Evolutionary conservation across 2,113 vertebrate genomes (phyloP).

Genomic region (Aix galericulata): DNA sequence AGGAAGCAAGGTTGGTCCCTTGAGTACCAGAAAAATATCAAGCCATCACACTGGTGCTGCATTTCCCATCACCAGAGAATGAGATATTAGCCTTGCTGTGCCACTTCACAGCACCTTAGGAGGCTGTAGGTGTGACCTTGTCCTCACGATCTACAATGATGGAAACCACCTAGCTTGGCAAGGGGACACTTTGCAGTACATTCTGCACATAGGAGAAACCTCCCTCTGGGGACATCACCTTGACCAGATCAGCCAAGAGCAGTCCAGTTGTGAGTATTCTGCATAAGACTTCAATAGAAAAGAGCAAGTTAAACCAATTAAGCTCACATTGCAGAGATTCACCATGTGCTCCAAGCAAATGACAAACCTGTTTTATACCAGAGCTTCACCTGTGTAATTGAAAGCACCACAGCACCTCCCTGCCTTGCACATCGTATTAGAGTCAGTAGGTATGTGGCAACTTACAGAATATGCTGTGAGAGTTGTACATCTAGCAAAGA

Average conservation of each 20-base stretch:
- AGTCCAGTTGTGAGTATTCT: not conserved
- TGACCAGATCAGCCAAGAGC: not conserved
- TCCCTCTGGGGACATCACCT: not conserved
- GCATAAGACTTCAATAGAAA: not conserved
- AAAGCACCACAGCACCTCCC: constrained; percentile 3
- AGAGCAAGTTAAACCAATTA: constrained; percentile 41
- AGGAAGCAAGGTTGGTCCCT: not conserved
- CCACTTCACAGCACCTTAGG: not conserved
- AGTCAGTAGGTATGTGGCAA: not conserved
- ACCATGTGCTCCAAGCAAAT: constrained; percentile 37
- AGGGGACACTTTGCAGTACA: not conserved
- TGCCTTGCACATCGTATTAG: constrained; percentile 13
- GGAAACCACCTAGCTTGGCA: not conserved
- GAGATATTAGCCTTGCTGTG: not conserved
- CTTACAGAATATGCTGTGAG: not conserved
- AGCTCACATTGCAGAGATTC: not conserved
- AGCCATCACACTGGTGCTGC: not conserved
- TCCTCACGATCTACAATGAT: not conserved
- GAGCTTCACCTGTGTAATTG: not conserved
- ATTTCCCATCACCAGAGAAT: not conserved
- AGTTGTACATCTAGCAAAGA: constrained; percentile 5
- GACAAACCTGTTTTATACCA: not conserved
- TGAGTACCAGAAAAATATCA: not conserved
- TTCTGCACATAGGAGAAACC: not conserved
- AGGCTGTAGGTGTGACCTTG: not conserved